Base-by-base conservation (phyloP, 2,113 vertebrate species). In the human (Homo sapiens) region DNA sequence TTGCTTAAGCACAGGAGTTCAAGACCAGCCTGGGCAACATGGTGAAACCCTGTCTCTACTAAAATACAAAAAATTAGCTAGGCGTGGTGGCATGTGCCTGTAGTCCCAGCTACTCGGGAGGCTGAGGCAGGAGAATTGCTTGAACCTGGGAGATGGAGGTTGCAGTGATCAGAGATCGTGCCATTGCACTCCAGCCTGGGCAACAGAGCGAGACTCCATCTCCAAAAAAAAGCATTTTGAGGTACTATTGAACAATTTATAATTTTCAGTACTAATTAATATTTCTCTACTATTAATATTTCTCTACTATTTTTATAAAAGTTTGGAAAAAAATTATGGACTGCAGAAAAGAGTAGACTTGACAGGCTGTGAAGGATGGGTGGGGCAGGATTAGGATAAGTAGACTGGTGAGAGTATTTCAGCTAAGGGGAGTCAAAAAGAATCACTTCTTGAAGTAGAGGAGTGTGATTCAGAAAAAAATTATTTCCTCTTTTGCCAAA, bases 301-400 rank as follows among this genome's bases (percentile, higher is more conserved):
- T 87, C 38, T 82, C n/a, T 76, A 72, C 48, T 95, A 64, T 2
- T 43, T 93, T 93, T 93, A 66, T 96, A 76, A 95, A 75, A 50
- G 55, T 64, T 38, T 64, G 73, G 45, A 43, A 59, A 85, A 95
- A 84, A 95, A 13, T 45, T 95, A 0, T 76, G 17, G 23, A 8
- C 2, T 94, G 2, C 4, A 72, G 43, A 93, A 82, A 32, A 81
- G 73, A 35, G 9, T 90, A 68, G 59, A 40, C 0, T 68, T 93
- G 40, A 48, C 40, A 88, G n/a, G 4, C 52, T 93, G 1, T 83
- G 45, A 81, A 68, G 61, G 45, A 61, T 80, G 43, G 45, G 30
- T 87, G 43, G 45, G 35, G 18, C n/a, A 75, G 61, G 52, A 70
- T 92, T 96, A 91, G 52, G 22, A 38, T 90, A 84, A 79, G 38